A percentile compares a stretch with the other conserved stretches of the same genome.
These are phyloP conservation scores for Reticulitermes speratus DNA, from an alignment of 1,140 invertebrate genomes.

Conservation along the genomic window DNA sequence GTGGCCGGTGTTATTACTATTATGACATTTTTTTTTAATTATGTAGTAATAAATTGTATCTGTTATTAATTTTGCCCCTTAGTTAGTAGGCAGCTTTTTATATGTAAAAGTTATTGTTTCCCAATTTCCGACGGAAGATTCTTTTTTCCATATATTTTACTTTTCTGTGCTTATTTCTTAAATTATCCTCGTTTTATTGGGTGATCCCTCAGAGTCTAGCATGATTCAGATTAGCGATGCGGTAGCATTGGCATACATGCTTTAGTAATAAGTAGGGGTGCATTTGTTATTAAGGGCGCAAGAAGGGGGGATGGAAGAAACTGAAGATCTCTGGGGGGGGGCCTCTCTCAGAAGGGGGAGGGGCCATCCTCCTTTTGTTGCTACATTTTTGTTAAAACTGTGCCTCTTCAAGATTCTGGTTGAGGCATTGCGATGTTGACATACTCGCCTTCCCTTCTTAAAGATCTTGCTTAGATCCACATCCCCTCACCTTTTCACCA, in stretches of 20 bases:
- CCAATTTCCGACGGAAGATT: constrained; percentile 27
- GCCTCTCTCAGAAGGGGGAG: not conserved
- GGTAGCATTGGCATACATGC: not conserved
- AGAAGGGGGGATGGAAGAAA: not conserved
- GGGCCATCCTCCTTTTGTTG: constrained; percentile 20
- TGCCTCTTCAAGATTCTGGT: not conserved
- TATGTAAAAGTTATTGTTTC: constrained; percentile 28
- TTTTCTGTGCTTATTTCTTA: constrained; percentile 32
- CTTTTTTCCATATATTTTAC: constrained; percentile 28
- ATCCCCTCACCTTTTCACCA: not conserved
- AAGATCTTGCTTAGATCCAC: not conserved
- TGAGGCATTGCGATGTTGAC: not conserved
- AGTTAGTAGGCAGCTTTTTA: constrained; percentile 36
- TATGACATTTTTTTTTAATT: constrained; percentile 31
- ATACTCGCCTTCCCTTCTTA: constrained; percentile 19
- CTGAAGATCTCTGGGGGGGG: constrained; percentile 19
- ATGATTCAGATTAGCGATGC: not conserved
- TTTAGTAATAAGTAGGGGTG: constrained; percentile 5
- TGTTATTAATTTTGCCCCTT: constrained; percentile 29
- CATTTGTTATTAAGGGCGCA: constrained; percentile 8
- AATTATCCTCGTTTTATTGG: constrained; percentile 30
- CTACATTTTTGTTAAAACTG: constrained; percentile 27
- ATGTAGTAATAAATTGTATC: constrained; percentile 28
- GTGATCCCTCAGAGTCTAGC: not conserved
- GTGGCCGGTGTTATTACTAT: constrained; percentile 25